Conservation (phyloP, 2,888 invertebrate genomes). For the Exephanes ischioxanthus region DNA sequence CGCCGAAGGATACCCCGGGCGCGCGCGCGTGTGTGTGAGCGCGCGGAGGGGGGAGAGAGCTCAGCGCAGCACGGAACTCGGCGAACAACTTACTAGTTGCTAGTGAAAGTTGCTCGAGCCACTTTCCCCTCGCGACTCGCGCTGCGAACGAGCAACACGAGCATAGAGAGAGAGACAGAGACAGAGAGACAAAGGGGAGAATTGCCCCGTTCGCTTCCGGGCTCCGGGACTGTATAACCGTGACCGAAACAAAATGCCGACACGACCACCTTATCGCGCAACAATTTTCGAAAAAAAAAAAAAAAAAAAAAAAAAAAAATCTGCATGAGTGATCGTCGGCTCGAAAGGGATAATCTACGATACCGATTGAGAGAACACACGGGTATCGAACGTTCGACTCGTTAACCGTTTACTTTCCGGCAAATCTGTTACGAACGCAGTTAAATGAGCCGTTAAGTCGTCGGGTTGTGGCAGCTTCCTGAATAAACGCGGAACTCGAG, state of each 20-base stretch:
- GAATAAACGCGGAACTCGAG: slow-evolving; percentile 59
- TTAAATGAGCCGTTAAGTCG: slow-evolving; percentile 76
- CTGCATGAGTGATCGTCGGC: background rate
- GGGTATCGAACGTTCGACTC: too few relatives aligned
- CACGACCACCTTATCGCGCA: slow-evolving; percentile 9
- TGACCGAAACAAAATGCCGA: slow-evolving; percentile 30
- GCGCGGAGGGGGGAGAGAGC: slow-evolving; percentile 23
- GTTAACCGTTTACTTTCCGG: slow-evolving; percentile 9
- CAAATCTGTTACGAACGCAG: slow-evolving; percentile 36
- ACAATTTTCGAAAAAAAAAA: slow-evolving; percentile 10
- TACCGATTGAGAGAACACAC: background rate
- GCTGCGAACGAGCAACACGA: slow-evolving; percentile 66
- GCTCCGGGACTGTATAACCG: slow-evolving; percentile 45
- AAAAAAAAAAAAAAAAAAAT: background rate
- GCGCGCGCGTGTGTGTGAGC: background rate
- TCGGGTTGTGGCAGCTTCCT: slow-evolving; percentile 64
- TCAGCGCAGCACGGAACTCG: slow-evolving; percentile 35
- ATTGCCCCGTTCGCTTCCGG: slow-evolving; percentile 61
- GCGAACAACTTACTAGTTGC: slow-evolving; percentile 61
- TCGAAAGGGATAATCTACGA: background rate
- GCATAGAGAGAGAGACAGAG: slow-evolving; percentile 48
- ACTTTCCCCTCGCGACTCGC: slow-evolving; percentile 83
- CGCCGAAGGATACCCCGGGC: background rate
- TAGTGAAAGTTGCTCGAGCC: slow-evolving; percentile 84
- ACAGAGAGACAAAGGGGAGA: slow-evolving; percentile 53